A percentile compares a stretch with the other conserved stretches of the same genome.
Conservation (phyloP, 2,797 vertebrate genomes). For the Ctenopoma kingsleyae region DNA sequence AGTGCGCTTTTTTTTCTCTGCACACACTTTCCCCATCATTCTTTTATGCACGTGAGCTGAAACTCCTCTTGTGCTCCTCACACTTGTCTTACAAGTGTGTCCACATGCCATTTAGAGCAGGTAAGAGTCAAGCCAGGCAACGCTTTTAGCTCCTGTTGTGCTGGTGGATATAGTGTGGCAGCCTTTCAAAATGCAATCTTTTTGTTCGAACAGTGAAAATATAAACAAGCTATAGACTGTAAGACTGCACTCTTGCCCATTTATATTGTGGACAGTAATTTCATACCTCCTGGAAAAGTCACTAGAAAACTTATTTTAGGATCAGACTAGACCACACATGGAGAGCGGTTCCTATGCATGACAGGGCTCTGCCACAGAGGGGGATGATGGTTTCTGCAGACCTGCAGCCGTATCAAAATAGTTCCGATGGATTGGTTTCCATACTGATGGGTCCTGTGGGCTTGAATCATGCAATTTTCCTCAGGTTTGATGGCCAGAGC, state of each 20-base stretch:
- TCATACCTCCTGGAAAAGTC: constrained; percentile 61
- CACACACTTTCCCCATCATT: constrained; percentile 22
- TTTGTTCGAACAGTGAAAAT: constrained; percentile 36
- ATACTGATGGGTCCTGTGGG: constrained; percentile 59
- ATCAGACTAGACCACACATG: constrained; percentile 64
- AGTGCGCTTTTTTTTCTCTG: constrained; percentile 20
- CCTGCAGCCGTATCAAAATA: constrained; percentile 68
- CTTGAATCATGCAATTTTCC: constrained; percentile 61
- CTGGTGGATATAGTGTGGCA: constrained; percentile 21
- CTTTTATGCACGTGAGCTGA: constrained; percentile 13
- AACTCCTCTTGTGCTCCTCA: constrained; percentile 23
- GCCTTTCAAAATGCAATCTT: constrained; percentile 11
- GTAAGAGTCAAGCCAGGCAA: constrained; percentile 31
- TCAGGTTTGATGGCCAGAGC: constrained; percentile 49
- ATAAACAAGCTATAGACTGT: constrained; percentile 28
- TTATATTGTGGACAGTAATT: constrained; percentile 66
- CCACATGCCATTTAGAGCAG: constrained; percentile 30
- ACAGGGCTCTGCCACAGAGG: constrained; percentile 51
- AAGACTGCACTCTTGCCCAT: constrained; percentile 45
- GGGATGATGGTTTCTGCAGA: constrained; percentile 60
- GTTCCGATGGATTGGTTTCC: constrained; percentile 67
- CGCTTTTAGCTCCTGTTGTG: constrained; percentile 13
- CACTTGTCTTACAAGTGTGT: constrained; percentile 12
- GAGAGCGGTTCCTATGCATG: constrained; percentile 48
- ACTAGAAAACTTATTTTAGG: constrained; percentile 63